Base-by-base conservation (phyloP, 2,797 vertebrate species). In the Anolis apletophallus region DNA sequence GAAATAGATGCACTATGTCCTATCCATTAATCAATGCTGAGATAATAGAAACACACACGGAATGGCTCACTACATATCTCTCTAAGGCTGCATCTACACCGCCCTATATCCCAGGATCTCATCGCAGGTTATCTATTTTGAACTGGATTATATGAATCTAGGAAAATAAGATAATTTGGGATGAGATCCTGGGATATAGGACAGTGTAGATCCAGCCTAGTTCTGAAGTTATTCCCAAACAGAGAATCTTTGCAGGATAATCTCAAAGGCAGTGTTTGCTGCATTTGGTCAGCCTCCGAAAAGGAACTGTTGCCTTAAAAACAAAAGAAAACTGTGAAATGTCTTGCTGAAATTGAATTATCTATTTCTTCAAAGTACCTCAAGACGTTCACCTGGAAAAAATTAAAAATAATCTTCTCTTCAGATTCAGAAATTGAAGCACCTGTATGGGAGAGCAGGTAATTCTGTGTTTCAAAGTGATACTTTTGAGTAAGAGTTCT, bases 391-490 rank as follows among this genome's bases (percentile, higher is more conserved):
- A 93, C 88, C 93, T 79, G 84, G 89, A 92, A 94, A 91, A 71
- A 94, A 93, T 88, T 90, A 93, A 81, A 91, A 91, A 88, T 89
- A 89, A 85, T 93, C 93, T 94, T 94, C 93, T 91, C 81, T 91
- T 92, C 90, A 81, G 88, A 91, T 82, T 87, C 92, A 95, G 92
- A 93, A 93, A 91, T 88, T 91, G 93, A 87, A 88, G 91, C 23
- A 94, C 88, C 91, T 94, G 89, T 52, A 87, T 83, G 82, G 91
- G 88, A 93, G 90, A 93, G 88, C 73, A 88, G 0, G 74, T 50
- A 78, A 69, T 78, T 78, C 81, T 26, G 9, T 50, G 7, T 32
- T 68, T n/a, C 29, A 80, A 50, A 50, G 26, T 17, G 26, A 50
- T 19, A 80, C 79, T 21, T 68, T 52, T 68, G 36, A 23, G 69